Percentiles rank a stretch among this genome's conserved stretches.
These are phyloP conservation scores for Erynnis tages DNA, from an alignment of 2,888 invertebrate species.

Conservation along the genomic window DNA sequence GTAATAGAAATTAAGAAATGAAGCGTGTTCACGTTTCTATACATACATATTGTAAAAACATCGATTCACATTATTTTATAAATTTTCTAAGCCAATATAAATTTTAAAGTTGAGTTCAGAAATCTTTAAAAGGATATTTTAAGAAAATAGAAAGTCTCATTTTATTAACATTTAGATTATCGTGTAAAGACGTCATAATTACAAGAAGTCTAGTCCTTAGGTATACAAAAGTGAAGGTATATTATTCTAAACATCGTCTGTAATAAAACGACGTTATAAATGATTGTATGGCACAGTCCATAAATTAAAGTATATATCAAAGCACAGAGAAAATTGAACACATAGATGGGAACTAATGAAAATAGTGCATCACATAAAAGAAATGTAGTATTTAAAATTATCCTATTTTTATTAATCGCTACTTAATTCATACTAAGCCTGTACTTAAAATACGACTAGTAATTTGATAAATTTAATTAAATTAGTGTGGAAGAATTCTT, in stretches of 20 bases:
- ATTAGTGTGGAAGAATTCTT: conserved; percentile 37
- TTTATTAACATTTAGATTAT: conserved; percentile 27
- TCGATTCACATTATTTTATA: too few species aligned
- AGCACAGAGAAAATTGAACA: conserved; percentile 27
- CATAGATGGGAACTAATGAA: background rate
- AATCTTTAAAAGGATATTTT: conserved; percentile 20
- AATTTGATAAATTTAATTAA: conserved; percentile 31
- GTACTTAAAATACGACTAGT: conserved; percentile 55
- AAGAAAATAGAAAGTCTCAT: conserved; percentile 26
- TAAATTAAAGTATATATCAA: conserved; percentile 26
- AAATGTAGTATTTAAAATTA: background rate
- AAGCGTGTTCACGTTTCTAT: background rate
- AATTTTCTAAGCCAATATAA: conserved; percentile 15
- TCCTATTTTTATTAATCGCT: conserved; percentile 10
- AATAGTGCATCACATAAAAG: background rate
- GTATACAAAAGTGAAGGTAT: conserved; percentile 15
- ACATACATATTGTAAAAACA: background rate
- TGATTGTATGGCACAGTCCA: conserved; percentile 48
- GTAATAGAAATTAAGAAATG: background rate
- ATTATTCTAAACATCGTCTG: conserved; percentile 25
- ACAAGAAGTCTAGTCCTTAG: conserved; percentile 12
- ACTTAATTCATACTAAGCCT: conserved; percentile 24
- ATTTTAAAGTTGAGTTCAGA: conserved; percentile 19
- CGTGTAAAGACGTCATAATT: conserved; percentile 24
- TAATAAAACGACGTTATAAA: conserved; percentile 22